Evolutionary conservation across 1,140 invertebrate species (phyloP), one percentile per base, ranked within the genome.

Genomic region (Brachionus sp.): DNA sequence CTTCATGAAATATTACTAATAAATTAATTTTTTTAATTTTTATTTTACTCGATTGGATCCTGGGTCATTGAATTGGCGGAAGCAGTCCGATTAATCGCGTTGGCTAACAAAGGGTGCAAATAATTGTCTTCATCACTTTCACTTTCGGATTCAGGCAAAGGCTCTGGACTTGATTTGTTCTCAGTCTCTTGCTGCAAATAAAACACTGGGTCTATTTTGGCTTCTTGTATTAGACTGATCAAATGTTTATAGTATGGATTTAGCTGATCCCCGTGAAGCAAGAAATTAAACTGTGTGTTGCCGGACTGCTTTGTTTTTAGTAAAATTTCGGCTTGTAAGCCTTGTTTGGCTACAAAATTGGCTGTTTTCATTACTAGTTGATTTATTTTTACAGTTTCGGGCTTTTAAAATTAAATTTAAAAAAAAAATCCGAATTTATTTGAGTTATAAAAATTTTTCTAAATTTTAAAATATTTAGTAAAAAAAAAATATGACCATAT

Each of bases 331-430:
- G 98, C 98, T 90, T 99, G 97, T 37, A 92, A 91, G 0, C 96
- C 97, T 88, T 98, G 96, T 57, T 92, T 91, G 84, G 93, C 93
- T 84, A 99, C 95, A 90, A 98, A 98, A 70, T 92, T 90, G 0
- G 97, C 96, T 0, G 97, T 99, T 90, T 96, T 98, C 87, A 97
- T 95, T 86, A 99, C 98, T 77, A 98, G 95, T 4, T 94, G 93
- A 89, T 97, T 95, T 85, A 94, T 91, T 87, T 98, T 98, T 86
- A 93, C 92, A 5, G 93, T 94, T 84, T 93, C 92, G n/a, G 97
- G 97, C 95, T 98, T 88, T 64, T 33, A 66, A 83, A 84, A 57
- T 84, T 57, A 73, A 68, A 70, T 37, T 46, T 25, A 46, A 23
- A 82, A 68, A n/a, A n/a, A n/a, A n/a, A n/a, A n/a, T n/a, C n/a